A percentile compares a stretch with the other conserved stretches of the same genome.
Evolutionary conservation across 2,113 vertebrate genomes (phyloP).

Genomic region (Tachysurus vachellii): DNA sequence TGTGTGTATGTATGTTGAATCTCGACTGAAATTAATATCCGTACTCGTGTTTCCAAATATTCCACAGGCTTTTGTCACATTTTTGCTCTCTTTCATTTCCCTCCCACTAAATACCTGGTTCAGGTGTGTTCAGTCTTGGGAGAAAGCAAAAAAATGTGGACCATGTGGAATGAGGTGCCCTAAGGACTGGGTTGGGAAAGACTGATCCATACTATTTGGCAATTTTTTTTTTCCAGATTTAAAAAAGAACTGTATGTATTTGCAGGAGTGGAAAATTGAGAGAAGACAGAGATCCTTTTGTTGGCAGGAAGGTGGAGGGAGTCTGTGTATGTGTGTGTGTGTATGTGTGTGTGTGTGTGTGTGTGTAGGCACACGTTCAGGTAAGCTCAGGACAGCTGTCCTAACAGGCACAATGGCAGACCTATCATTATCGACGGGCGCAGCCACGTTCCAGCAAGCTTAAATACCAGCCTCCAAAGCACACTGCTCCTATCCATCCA

Average conservation of each 20-base stretch:
- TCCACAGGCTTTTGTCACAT: constrained; percentile 1
- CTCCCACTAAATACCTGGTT: constrained; percentile 20
- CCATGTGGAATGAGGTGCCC: constrained; percentile 7
- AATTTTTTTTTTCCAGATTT: not conserved
- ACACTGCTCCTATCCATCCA: constrained; percentile 29
- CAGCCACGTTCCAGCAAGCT: constrained; percentile 56
- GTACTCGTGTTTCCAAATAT: not conserved
- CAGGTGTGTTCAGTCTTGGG: constrained; percentile 11
- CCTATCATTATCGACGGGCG: constrained; percentile 54
- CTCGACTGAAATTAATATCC: not conserved
- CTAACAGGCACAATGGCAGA: constrained; percentile 54
- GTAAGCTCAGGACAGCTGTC: constrained; percentile 56
- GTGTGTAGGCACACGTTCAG: constrained; percentile 49
- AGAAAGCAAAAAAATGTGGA: constrained; percentile 2
- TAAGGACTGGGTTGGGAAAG: constrained; percentile 13
- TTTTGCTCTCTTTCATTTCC: not conserved
- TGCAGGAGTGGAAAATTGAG: constrained; percentile 22
- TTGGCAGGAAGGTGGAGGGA: constrained; percentile 40
- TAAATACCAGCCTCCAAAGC: constrained; percentile 49
- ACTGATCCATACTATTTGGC: not conserved
- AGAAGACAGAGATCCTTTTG: constrained; percentile 44
- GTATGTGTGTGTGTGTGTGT: constrained; percentile 26
- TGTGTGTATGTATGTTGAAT: not conserved
- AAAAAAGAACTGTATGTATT: constrained; percentile 18
- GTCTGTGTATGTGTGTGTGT: constrained; percentile 41